These are phyloP conservation scores for Rhadinocentrus ornatus DNA, from an alignment of 2,797 vertebrate genomes.

Conservation along the genomic window DNA sequence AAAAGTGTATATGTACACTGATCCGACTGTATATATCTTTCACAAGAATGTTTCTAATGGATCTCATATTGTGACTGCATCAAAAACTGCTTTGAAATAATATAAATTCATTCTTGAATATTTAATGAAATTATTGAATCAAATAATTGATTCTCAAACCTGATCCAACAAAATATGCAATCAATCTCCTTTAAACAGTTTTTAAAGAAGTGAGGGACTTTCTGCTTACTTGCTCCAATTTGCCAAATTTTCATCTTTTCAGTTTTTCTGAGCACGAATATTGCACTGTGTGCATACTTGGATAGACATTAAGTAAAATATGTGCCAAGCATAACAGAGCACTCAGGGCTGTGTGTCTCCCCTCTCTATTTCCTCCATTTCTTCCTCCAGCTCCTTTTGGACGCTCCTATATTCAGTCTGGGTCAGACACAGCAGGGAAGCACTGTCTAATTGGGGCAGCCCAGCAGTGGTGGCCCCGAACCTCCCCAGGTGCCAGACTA, in stretches of 20 bases:
- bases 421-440: constrained; percentile 85
- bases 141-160: not conserved
- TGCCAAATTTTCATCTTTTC: constrained; percentile 20
- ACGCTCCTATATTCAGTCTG: constrained; percentile 79
- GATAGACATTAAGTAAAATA: constrained; percentile 44
- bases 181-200: not conserved
- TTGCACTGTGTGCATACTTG: constrained; percentile 54
- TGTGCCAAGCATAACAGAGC: constrained; percentile 70
- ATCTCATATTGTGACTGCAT: not conserved
- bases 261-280: constrained; percentile 27
- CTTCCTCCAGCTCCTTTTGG: constrained; percentile 67
- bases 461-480: constrained; percentile 82
- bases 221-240: constrained; percentile 3
- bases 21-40: not conserved
- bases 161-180: not conserved
- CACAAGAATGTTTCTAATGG: not conserved
- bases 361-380: constrained; percentile 57
- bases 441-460: constrained; percentile 84
- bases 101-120: not conserved
- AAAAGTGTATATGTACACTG: not conserved
- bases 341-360: constrained; percentile 42
- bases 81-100: not conserved
- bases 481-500: constrained; percentile 82
- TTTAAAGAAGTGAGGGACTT: not conserved
- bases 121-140: not conserved